phyloP scores from a whole-genome alignment of 2,113 vertebrate genomes.

The Atractosteus spatula region DNA sequence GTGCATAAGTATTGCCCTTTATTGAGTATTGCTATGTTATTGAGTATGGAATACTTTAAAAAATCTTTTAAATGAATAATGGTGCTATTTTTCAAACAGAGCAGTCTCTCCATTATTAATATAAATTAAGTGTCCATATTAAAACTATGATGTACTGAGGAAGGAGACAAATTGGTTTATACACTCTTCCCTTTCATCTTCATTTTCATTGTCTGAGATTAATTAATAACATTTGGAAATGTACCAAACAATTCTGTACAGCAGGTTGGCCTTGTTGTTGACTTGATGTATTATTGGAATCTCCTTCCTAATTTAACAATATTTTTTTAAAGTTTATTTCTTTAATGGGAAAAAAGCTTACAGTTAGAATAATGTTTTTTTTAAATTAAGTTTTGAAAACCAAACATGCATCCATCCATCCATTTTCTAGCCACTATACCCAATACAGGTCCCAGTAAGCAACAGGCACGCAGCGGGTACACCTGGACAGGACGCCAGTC shows the following conservation, averaged over 20 bases:
- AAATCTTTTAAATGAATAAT: conserved; percentile 1
- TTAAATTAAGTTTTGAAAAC: no score
- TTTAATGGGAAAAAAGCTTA: no score
- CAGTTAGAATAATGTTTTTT: no score
- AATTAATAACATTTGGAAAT: conserved; percentile 12
- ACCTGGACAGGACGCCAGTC: no score
- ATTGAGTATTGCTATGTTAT: no score
- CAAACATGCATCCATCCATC: no score
- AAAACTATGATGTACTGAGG: conserved; percentile 2
- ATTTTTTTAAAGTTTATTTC: no score
- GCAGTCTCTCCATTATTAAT: conserved; percentile 17
- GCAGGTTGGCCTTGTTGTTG: background rate
- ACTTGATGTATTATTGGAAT: background rate
- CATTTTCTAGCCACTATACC: no score
- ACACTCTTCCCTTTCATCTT: conserved; percentile 1
- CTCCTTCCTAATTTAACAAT: no score
- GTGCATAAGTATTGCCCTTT: background rate
- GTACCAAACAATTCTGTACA: conserved; percentile 4
- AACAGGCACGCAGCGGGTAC: no score
- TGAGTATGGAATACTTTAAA: background rate
- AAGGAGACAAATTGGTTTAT: conserved; percentile 14
- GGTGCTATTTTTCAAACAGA: conserved; percentile 9
- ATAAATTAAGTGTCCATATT: conserved; percentile 10
- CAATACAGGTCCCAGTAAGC: no score
- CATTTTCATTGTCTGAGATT: conserved; percentile 7